phyloP scores from a whole-genome alignment of 2,113 vertebrate genomes.

The Myotis brandtii region DNA sequence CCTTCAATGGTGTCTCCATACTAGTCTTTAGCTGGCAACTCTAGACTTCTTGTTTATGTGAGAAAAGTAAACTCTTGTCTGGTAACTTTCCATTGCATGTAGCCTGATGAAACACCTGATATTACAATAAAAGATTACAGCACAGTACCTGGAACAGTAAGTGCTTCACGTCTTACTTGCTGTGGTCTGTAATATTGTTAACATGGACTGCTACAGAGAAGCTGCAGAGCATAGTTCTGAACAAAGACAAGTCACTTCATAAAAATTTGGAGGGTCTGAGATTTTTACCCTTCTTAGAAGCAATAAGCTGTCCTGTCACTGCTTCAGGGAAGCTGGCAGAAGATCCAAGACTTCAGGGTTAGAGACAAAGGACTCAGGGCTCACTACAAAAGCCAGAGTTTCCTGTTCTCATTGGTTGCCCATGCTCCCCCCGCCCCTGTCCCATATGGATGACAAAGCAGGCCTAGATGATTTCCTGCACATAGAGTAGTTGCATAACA shows the following conservation, averaged over 20 bases:
- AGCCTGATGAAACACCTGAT: not conserved
- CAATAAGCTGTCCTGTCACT: not conserved
- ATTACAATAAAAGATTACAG: accelerated
- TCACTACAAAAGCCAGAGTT: not conserved
- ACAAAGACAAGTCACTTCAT: not conserved
- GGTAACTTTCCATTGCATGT: accelerated
- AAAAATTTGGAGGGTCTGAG: not conserved
- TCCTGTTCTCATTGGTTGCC: not conserved
- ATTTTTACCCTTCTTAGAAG: not conserved
- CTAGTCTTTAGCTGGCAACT: not conserved
- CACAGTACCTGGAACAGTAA: not conserved
- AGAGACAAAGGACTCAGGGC: not conserved
- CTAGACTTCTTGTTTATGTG: not conserved
- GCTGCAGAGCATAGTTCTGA: not conserved
- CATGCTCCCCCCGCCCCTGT: accelerated
- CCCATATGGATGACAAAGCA: not conserved
- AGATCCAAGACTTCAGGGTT: not conserved
- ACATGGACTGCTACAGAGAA: not conserved
- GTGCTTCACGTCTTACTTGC: not conserved
- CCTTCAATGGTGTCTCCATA: not conserved
- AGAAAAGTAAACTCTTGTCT: not conserved
- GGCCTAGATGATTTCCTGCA: not conserved
- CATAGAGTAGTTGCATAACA: accelerated
- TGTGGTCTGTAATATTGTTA: not conserved
- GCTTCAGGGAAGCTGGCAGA: not conserved